Conservation (phyloP, 2,797 vertebrate species). For the Dermochelys coriacea region DNA sequence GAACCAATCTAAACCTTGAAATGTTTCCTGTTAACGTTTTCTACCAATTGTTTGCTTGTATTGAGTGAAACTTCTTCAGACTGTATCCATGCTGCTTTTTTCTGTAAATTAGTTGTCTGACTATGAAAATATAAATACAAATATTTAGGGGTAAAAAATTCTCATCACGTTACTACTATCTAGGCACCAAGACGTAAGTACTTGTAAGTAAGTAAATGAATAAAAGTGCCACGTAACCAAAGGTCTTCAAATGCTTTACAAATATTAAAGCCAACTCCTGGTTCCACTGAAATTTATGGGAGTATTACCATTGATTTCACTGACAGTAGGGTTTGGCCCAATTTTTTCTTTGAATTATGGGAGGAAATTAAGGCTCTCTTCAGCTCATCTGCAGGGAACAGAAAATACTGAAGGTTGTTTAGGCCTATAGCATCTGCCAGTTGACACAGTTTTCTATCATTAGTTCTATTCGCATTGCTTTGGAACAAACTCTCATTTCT, state of each 20-base stretch:
- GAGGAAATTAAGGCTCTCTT: background rate
- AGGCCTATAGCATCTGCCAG: background rate
- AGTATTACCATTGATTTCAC: background rate
- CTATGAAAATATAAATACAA: background rate
- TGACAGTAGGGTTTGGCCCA: background rate
- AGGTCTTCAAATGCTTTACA: background rate
- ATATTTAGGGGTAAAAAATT: background rate
- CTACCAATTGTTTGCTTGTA: background rate
- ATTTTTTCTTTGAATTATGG: background rate
- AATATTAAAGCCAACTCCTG: background rate
- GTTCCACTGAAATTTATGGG: background rate
- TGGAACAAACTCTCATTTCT: too few species aligned
- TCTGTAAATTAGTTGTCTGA: background rate
- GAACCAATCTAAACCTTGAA: background rate
- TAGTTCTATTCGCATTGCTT: background rate
- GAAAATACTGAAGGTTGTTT: background rate
- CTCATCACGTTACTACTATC: background rate
- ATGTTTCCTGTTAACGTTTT: background rate
- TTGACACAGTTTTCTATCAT: background rate
- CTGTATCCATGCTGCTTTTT: background rate
- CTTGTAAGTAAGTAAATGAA: background rate
- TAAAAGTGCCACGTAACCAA: background rate
- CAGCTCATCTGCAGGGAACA: background rate
- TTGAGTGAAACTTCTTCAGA: background rate
- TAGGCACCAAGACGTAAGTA: background rate